Evolutionary conservation across 2,888 invertebrate genomes (phyloP), one percentile per base, ranked within the genome.

Genomic region (Epirrhoe tristata): DNA sequence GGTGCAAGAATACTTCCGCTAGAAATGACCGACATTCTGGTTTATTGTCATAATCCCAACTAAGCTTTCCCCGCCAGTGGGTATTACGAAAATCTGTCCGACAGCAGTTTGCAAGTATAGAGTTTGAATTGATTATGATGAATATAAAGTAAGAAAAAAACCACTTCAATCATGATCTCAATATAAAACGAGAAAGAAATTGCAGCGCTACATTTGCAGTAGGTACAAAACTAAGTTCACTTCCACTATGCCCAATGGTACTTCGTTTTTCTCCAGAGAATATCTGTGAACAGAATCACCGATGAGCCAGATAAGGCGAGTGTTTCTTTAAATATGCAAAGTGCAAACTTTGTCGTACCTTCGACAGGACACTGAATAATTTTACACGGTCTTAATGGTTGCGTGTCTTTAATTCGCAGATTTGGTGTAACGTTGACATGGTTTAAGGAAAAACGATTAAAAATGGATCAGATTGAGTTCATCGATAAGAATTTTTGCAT

Each of bases 301-400:
- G 93, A 93, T 92, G 86, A 85, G 85, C 87, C 88, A 83, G 92
- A 93, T 93, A 93, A 91, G 89, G 91, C 79, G 81, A 79, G 83
- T 84, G 88, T 90, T 87, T 87, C 90, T 90, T 92, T 91, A 90
- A 91, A 90, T 91, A 93, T 92, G 92, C 91, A 91, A 89, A 92
- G 88, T 87, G 91, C 87, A 87, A 90, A 91, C 89, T 90, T 90
- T 89, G 88, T 85, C 82, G 83, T 82, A 80, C 83, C 83, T 88
- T 88, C 88, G 89, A 89, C 88, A 86, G 89, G 86, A 86, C 81
- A 77, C 88, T 90, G 91, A 91, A 92, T 92, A 91, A 93, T 91
- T 91, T 91, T 91, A 91, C 91, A 92, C 90, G 88, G 85, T 88
- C 88, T 90, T 91, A 90, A 91, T 89, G 88, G 84, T 84, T 85